phyloP scores from a whole-genome alignment of 2,797 vertebrate genomes.

The Brachyalestes nurse region DNA sequence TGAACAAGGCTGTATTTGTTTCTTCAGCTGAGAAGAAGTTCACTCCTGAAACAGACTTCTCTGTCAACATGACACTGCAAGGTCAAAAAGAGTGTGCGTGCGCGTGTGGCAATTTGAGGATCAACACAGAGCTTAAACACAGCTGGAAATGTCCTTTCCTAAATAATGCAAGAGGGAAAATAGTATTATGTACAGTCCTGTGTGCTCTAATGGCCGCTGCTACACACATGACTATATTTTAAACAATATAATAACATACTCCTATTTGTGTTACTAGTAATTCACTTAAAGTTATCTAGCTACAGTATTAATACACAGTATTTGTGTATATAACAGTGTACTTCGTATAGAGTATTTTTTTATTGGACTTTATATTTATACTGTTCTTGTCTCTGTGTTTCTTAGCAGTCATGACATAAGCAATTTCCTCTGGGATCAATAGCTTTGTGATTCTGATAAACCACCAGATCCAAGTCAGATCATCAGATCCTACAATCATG shows the following conservation, averaged over 20 bases:
- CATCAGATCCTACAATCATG: neutral
- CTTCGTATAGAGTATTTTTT: no score
- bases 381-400: no score
- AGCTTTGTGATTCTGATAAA: neutral
- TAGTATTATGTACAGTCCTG: neutral
- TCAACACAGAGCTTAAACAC: neutral
- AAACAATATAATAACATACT: no score
- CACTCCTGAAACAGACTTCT: slow-evolving; percentile 25
- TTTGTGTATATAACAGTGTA: no score
- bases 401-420: no score
- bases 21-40: neutral
- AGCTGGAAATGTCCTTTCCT: neutral
- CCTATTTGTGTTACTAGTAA: no score
- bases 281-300: no score
- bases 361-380: no score
- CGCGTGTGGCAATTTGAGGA: neutral
- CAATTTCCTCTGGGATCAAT: no score
- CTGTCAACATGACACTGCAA: neutral
- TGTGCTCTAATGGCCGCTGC: neutral
- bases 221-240: neutral
- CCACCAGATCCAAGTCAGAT: neutral
- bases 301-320: no score
- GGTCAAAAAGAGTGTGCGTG: neutral
- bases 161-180: neutral
- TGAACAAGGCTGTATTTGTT: slow-evolving; percentile 39